Conservation (phyloP, 2,888 invertebrate species). For the Synergus japonicus region DNA sequence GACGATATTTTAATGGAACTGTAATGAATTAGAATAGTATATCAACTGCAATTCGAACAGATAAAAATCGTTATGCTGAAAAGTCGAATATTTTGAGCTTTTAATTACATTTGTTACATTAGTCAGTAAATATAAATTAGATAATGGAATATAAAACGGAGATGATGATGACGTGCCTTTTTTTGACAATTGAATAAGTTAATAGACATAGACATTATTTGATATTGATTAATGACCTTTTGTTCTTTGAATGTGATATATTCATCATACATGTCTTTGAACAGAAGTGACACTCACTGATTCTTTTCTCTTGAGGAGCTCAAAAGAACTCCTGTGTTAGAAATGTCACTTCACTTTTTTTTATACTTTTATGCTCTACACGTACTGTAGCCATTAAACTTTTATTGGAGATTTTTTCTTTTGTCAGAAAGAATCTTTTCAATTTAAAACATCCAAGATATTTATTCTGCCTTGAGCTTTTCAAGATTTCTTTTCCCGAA, state of each 20-base stretch:
- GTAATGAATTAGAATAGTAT: background rate
- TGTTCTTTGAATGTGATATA: background rate
- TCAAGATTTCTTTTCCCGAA: too few species aligned
- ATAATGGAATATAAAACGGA: background rate
- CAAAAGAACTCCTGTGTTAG: background rate
- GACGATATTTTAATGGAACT: background rate
- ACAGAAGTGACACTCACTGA: background rate
- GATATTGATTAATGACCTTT: conserved; percentile 9
- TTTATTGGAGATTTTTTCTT: background rate
- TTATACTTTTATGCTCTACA: too few species aligned
- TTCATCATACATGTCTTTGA: too few species aligned
- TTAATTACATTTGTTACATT: too few species aligned
- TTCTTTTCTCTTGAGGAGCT: conserved; percentile 1
- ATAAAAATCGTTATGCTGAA: too few species aligned
- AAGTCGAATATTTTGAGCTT: too few species aligned
- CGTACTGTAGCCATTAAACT: too few species aligned
- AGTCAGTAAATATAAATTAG: background rate
- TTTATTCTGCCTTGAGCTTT: background rate
- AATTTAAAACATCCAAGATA: background rate
- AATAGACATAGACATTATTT: background rate
- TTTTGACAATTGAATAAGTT: background rate
- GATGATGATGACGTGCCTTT: background rate
- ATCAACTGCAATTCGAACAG: background rate
- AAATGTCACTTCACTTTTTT: background rate
- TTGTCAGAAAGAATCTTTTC: background rate